A percentile compares a stretch with the other conserved stretches of the same genome.
Evolutionary conservation across 2,888 invertebrate genomes (phyloP).

Genomic region (Vannuccia rotundouncinata): DNA sequence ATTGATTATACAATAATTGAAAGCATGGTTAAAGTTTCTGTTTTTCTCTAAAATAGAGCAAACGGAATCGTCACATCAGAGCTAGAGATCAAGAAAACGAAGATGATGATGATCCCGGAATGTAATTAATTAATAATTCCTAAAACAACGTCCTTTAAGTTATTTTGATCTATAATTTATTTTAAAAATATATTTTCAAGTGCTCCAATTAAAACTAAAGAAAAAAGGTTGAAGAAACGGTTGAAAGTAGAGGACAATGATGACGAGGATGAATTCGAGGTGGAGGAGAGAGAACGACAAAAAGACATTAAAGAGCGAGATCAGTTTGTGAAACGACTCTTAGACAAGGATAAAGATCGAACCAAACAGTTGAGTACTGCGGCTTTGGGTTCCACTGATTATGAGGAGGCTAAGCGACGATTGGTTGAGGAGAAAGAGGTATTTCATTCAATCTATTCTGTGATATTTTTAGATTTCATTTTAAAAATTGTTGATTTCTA

Average conservation of each 20-base stretch:
- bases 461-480: too few species aligned
- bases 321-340: constrained; percentile 80
- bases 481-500: neutral
- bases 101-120: neutral
- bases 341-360: constrained; percentile 73
- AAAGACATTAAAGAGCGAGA: constrained; percentile 83
- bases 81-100: neutral
- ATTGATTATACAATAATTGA: too few species aligned
- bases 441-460: too few species aligned
- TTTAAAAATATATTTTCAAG: too few species aligned
- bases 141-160: too few species aligned
- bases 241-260: neutral
- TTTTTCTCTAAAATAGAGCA: too few species aligned
- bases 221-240: too few species aligned
- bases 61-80: neutral
- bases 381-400: neutral
- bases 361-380: neutral
- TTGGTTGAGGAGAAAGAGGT: neutral
- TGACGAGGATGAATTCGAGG: constrained; percentile 63
- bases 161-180: too few species aligned
- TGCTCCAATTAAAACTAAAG: too few species aligned
- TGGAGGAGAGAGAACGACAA: constrained; percentile 68
- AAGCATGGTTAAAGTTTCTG: too few species aligned
- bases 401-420: neutral
- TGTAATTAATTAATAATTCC: neutral